These are phyloP conservation scores for Laterallus jamaicensis DNA, from an alignment of 2,113 vertebrate species.

Conservation along the genomic window DNA sequence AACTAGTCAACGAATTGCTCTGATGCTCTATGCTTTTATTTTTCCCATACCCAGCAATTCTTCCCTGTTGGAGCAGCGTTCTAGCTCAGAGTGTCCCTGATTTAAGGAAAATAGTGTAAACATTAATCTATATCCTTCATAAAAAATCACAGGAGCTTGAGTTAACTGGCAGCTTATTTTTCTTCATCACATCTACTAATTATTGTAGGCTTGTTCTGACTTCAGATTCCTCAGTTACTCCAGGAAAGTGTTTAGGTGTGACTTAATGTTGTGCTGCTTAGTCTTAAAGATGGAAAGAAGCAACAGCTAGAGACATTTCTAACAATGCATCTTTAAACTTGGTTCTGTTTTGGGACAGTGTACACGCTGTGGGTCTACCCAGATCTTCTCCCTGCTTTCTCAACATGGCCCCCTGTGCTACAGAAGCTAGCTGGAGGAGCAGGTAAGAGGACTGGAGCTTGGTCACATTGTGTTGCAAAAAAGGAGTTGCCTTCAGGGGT, in stretches of 20 bases:
- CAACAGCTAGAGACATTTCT: neutral
- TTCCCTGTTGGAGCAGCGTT: neutral
- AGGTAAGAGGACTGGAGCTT: constrained; percentile 77
- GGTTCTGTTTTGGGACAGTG: constrained; percentile 76
- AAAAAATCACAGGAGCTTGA: neutral
- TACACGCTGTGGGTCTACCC: constrained; percentile 89
- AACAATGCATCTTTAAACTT: neutral
- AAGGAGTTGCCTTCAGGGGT: neutral
- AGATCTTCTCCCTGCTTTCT: constrained; percentile 84
- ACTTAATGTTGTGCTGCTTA: neutral
- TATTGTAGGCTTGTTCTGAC: neutral
- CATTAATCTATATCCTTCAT: neutral
- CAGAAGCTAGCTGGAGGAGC: constrained; percentile 91
- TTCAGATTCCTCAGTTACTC: neutral
- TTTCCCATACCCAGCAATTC: neutral
- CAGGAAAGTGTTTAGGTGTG: neutral
- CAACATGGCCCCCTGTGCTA: constrained; percentile 90
- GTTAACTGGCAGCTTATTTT: neutral
- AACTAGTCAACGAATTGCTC: neutral
- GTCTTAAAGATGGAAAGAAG: neutral
- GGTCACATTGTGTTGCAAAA: neutral
- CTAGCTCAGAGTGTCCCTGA: neutral
- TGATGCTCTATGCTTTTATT: neutral
- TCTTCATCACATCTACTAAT: neutral
- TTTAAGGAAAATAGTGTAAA: neutral